phyloP scores from a whole-genome alignment of 2,888 invertebrate species.

The Drosophila affinis region DNA sequence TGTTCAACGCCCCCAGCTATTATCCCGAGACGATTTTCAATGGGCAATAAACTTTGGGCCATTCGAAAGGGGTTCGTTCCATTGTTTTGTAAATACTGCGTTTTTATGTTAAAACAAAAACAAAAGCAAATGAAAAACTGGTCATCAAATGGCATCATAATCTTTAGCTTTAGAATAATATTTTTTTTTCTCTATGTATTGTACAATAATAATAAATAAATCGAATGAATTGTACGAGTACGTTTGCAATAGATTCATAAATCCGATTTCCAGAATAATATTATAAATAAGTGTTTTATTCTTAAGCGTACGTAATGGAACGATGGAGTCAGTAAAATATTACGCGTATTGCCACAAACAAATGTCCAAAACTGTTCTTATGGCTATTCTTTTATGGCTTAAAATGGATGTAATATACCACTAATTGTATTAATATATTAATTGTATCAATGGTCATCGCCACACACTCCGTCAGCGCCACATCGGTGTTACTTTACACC shows the following conservation, averaged over 20 bases:
- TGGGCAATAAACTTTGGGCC: slow-evolving; percentile 73
- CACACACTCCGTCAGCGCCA: too few species aligned
- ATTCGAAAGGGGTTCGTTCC: slow-evolving; percentile 41
- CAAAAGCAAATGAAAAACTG: slow-evolving; percentile 49
- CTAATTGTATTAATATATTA: too few species aligned
- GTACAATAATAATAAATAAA: slow-evolving; percentile 56
- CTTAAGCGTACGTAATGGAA: too few species aligned
- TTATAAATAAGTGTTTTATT: not conserved
- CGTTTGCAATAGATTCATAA: slow-evolving; percentile 32
- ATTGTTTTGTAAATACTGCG: slow-evolving; percentile 53
- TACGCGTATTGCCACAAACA: too few species aligned
- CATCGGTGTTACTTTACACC: too few species aligned
- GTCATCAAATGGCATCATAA: slow-evolving; percentile 69
- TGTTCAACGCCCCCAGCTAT: slow-evolving; percentile 83
- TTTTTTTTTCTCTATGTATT: slow-evolving; percentile 55
- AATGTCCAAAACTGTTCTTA: too few species aligned
- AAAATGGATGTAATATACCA: too few species aligned
- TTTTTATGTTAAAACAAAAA: slow-evolving; percentile 38
- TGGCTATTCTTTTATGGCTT: too few species aligned
- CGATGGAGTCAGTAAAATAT: too few species aligned
- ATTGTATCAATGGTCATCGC: too few species aligned
- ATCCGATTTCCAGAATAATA: slow-evolving; percentile 1
- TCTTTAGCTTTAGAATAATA: slow-evolving; percentile 50
- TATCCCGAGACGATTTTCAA: slow-evolving; percentile 84
- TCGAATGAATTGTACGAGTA: slow-evolving; percentile 21